phyloP scores from a whole-genome alignment of 2,113 vertebrate genomes.

The Callospermophilus lateralis region DNA sequence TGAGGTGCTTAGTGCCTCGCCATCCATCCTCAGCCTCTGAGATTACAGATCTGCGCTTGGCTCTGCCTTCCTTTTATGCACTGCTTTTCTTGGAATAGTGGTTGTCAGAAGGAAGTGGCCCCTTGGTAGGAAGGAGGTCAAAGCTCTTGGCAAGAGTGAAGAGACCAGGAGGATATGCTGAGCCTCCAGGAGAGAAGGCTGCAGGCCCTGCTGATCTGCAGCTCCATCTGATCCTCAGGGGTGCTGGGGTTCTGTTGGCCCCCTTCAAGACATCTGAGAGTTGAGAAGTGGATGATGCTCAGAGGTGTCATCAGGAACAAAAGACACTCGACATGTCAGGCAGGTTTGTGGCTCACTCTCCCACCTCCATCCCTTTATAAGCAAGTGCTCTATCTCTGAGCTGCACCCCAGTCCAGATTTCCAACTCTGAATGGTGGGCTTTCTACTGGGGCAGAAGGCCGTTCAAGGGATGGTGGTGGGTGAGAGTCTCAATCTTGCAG shows the following conservation, averaged over 20 bases:
- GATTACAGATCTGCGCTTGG: too few relatives aligned
- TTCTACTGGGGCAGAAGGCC: too few relatives aligned
- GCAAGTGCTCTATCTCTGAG: neutral
- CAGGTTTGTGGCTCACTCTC: neutral
- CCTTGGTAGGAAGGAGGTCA: neutral
- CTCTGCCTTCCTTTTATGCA: neutral
- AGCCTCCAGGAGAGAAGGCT: neutral
- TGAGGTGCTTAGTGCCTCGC: too few relatives aligned
- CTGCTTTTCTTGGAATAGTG: neutral
- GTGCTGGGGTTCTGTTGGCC: neutral
- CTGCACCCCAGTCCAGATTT: neutral
- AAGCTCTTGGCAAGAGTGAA: neutral
- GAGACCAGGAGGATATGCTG: neutral
- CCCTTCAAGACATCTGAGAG: neutral
- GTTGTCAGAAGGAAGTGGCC: neutral
- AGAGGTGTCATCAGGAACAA: neutral
- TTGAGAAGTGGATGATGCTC: neutral
- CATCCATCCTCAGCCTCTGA: too few relatives aligned
- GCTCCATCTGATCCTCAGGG: neutral
- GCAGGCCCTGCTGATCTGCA: neutral
- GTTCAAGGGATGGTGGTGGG: too few relatives aligned
- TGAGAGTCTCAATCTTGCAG: neutral
- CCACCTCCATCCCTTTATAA: too few relatives aligned
- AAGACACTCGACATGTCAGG: neutral
- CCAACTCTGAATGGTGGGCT: neutral